Evolutionary conservation across 2,113 vertebrate species (phyloP).

Genomic region (Micronycteris hirsuta): DNA sequence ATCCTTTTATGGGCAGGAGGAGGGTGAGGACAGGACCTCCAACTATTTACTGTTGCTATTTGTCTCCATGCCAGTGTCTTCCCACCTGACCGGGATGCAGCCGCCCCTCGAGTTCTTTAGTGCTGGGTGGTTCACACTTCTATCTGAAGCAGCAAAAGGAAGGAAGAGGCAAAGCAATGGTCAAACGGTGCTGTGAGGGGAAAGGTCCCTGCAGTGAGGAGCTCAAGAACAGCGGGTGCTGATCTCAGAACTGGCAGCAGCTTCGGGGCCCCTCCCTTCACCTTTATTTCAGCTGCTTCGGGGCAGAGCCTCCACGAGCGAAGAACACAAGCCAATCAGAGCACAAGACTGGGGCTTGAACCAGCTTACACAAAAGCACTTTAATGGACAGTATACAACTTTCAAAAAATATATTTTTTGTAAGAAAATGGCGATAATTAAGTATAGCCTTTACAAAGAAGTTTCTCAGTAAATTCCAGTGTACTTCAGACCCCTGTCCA

Average conservation of each 20-base stretch:
- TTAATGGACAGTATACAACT: conserved; percentile 83
- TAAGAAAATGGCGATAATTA: conserved; percentile 85
- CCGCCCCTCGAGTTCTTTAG: not conserved
- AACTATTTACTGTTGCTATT: not conserved
- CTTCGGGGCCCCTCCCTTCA: too few species aligned
- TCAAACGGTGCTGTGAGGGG: not conserved
- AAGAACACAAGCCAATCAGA: not conserved
- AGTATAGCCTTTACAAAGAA: conserved; percentile 82
- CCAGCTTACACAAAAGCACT: conserved; percentile 76
- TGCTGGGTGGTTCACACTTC: not conserved
- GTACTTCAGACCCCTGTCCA: conserved; percentile 88
- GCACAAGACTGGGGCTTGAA: not conserved
- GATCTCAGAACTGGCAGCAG: too few species aligned
- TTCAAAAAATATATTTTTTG: conserved; percentile 85
- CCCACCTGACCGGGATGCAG: not conserved
- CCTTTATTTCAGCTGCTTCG: not conserved
- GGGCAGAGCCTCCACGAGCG: too few species aligned
- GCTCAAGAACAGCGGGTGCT: not conserved
- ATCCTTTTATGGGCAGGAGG: not conserved
- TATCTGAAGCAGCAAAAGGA: not conserved
- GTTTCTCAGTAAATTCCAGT: conserved; percentile 84
- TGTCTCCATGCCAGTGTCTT: not conserved
- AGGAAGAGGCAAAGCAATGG: not conserved
- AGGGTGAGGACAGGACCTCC: not conserved
- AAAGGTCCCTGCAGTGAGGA: not conserved